These are phyloP conservation scores for Syrista parreyssii DNA, from an alignment of 2,888 invertebrate species.

Conservation along the genomic window DNA sequence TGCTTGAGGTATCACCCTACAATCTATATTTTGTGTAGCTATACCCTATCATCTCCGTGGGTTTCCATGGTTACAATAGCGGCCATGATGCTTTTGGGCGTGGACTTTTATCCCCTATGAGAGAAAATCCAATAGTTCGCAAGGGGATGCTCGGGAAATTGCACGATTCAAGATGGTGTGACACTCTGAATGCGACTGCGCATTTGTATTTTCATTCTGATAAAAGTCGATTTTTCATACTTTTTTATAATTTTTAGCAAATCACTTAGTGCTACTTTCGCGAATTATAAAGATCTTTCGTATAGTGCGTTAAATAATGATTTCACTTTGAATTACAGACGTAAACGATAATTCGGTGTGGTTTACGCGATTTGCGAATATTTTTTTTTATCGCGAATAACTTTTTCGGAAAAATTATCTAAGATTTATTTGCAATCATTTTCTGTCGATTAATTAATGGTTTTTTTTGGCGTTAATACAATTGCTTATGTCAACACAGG, in stretches of 20 bases:
- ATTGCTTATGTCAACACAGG: neutral
- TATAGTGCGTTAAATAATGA: neutral
- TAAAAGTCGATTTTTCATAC: neutral
- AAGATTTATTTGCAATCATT: neutral
- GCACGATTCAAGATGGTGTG: constrained; percentile 30
- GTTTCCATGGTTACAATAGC: constrained; percentile 48
- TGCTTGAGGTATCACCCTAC: neutral
- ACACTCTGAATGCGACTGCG: neutral
- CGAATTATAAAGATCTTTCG: neutral
- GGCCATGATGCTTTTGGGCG: constrained; percentile 52
- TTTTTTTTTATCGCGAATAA: neutral
- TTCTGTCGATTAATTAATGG: no score
- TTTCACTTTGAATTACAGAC: neutral
- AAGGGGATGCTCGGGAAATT: neutral
- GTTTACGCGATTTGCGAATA: neutral
- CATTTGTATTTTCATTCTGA: neutral
- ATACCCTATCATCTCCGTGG: constrained; percentile 22
- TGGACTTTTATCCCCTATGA: constrained; percentile 27
- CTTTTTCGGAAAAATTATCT: neutral
- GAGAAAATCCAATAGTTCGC: constrained; percentile 11
- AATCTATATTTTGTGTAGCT: constrained; percentile 19
- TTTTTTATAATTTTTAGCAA: neutral
- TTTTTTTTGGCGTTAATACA: neutral
- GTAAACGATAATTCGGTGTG: neutral
- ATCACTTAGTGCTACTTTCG: neutral